Conservation (phyloP, 2,888 invertebrate species). For the Agonopterix alstromeriana region DNA sequence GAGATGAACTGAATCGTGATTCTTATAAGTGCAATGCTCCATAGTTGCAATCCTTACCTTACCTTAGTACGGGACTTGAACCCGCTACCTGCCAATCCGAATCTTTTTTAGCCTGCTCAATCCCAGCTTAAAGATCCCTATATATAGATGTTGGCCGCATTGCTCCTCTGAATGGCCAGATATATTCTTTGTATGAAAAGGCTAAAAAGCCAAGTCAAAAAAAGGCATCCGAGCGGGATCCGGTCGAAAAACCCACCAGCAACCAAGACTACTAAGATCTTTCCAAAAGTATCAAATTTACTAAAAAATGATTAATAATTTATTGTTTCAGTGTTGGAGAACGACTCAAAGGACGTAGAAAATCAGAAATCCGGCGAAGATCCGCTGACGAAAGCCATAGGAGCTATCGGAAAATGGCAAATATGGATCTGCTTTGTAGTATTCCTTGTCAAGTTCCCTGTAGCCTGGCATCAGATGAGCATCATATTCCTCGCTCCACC, state of each 20-base stretch:
- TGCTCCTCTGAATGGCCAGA: background rate
- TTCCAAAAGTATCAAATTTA: background rate
- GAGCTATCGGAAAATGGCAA: slow-evolving; percentile 85
- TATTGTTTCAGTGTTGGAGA: slow-evolving; percentile 56
- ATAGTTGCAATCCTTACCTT: too few relatives aligned
- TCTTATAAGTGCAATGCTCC: too few relatives aligned
- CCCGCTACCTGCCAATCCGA: too few relatives aligned
- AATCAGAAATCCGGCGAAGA: slow-evolving; percentile 61
- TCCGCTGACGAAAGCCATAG: slow-evolving; percentile 82
- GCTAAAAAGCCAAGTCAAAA: too few relatives aligned
- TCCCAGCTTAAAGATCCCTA: too few relatives aligned
- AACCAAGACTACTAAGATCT: too few relatives aligned
- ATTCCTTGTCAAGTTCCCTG: slow-evolving; percentile 85
- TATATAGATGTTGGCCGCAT: too few relatives aligned
- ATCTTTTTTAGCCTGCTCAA: too few relatives aligned
- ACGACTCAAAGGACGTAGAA: slow-evolving; percentile 43
- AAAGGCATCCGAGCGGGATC: too few relatives aligned
- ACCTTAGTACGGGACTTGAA: too few relatives aligned
- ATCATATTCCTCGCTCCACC: slow-evolving; percentile 87
- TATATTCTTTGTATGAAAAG: background rate
- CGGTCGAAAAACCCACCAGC: background rate
- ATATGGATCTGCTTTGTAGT: slow-evolving; percentile 82
- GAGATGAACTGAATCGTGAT: too few relatives aligned
- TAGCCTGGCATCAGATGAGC: slow-evolving; percentile 88
- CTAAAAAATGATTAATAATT: slow-evolving; percentile 1